Percentiles rank a stretch among this genome's conserved stretches.
Conservation (phyloP, 30 jellyfish, hydroid and myxozoan genomes). For the Aurelia sp. region DNA sequence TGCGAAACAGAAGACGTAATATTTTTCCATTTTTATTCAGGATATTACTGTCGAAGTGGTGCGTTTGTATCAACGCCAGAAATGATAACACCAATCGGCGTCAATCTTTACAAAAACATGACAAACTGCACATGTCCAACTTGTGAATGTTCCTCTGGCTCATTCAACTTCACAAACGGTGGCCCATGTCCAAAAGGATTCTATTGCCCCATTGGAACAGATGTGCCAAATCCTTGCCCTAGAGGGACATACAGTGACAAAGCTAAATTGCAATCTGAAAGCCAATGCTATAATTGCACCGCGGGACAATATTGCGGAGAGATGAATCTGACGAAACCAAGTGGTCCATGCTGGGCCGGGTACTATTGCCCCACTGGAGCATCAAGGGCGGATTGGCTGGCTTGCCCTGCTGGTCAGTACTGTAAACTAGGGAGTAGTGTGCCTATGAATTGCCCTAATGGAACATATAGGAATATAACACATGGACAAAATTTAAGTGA, state of each 20-base stretch:
- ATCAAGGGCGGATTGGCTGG: constrained; percentile 71
- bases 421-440: constrained; percentile 65
- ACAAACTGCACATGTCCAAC: constrained; percentile 87
- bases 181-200: constrained; percentile 99
- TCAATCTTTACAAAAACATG: constrained; percentile 46
- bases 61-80: constrained; percentile 97
- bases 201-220: constrained; percentile 94
- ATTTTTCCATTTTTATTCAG: constrained; percentile 25
- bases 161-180: constrained; percentile 85
- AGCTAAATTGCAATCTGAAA: constrained; percentile 64
- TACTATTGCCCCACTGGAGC: constrained; percentile 95
- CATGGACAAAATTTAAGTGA: constrained; percentile 82
- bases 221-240: constrained; percentile 95
- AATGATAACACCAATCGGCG: constrained; percentile 73
- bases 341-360: constrained; percentile 98
- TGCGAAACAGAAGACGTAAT: not conserved
- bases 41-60: constrained; percentile 98
- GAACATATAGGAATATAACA: constrained; percentile 89
- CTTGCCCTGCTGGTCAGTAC: constrained; percentile 91
- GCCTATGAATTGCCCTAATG: constrained; percentile 88
- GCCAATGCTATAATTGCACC: constrained; percentile 89
- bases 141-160: constrained; percentile 86
- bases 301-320: constrained; percentile 90
- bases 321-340: constrained; percentile 79
- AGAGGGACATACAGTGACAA: constrained; percentile 90